phyloP scores from a whole-genome alignment of 2,888 invertebrate species.

The Lasioglossum calceatum region DNA sequence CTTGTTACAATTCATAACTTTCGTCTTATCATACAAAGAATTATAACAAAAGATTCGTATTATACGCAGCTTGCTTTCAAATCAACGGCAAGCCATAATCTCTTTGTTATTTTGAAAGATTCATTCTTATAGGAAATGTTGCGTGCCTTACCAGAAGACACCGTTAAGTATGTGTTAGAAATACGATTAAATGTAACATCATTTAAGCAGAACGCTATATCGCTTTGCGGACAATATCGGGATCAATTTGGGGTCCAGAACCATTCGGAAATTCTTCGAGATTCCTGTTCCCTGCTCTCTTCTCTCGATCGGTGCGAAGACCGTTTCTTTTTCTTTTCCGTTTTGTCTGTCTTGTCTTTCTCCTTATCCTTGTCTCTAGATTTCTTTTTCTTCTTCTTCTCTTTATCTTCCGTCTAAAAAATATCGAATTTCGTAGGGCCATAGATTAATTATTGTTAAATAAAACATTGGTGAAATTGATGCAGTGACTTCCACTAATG shows the following conservation, averaged over 20 bases:
- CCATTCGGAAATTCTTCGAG: conserved; percentile 88
- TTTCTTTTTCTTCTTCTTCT: conserved; percentile 86
- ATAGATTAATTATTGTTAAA: conserved; percentile 8
- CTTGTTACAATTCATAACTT: conserved; percentile 19
- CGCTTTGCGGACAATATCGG: conserved; percentile 87
- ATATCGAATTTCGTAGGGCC: conserved; percentile 9
- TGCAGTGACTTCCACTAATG: too few species aligned
- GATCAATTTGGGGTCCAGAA: conserved; percentile 85
- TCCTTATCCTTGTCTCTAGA: conserved; percentile 84
- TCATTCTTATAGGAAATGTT: conserved; percentile 36
- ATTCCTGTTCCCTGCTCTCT: conserved; percentile 85
- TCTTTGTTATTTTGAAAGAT: conserved; percentile 18
- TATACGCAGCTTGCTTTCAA: conserved; percentile 13
- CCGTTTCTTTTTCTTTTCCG: conserved; percentile 84
- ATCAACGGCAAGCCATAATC: conserved; percentile 34
- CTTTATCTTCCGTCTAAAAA: conserved; percentile 85
- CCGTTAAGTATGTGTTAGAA: conserved; percentile 25
- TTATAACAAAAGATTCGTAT: conserved; percentile 27
- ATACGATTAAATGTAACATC: conserved; percentile 19
- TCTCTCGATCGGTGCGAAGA: conserved; percentile 82
- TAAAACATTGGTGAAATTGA: not conserved
- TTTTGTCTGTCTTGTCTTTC: conserved; percentile 85
- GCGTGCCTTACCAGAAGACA: conserved; percentile 37
- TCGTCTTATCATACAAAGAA: conserved; percentile 42
- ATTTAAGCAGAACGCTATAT: conserved; percentile 82